Evolutionary conservation across 2,888 invertebrate genomes (phyloP).

Genomic region (Mellilla xanthometata): DNA sequence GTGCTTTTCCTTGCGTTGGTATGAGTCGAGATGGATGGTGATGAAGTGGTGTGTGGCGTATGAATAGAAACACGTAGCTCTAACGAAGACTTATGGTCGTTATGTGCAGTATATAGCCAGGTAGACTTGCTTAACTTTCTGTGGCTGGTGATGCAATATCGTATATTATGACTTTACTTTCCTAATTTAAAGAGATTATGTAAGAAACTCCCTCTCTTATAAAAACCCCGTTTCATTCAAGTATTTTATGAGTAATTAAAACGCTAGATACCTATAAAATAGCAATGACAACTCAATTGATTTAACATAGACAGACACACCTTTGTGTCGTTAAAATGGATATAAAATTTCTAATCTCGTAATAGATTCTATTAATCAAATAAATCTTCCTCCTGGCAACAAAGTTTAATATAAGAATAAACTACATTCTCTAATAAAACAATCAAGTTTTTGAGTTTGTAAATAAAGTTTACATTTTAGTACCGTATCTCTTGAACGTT

Average conservation of each 20-base stretch:
- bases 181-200: too few species aligned
- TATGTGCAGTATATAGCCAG: conserved; percentile 4
- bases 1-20: conserved; percentile 49
- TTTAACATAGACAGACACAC: neutral
- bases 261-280: neutral
- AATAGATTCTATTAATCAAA: neutral
- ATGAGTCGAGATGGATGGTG: conserved; percentile 33
- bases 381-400: conserved; percentile 11
- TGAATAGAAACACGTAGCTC: conserved; percentile 35
- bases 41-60: conserved; percentile 40
- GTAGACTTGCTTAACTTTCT: conserved; percentile 9
- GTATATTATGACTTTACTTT: neutral
- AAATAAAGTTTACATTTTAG: conserved; percentile 15
- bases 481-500: conserved; percentile 23
- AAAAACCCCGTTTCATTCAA: too few species aligned
- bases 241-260: too few species aligned
- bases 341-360: conserved; percentile 4
- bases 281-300: conserved; percentile 1
- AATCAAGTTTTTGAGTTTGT: conserved; percentile 11
- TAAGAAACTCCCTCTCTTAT: too few species aligned
- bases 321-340: conserved; percentile 1
- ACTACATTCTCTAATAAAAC: conserved; percentile 6
- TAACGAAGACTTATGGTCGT: conserved; percentile 20
- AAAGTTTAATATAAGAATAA: conserved; percentile 1
- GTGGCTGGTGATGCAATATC: neutral